Conservation (phyloP, 2,888 invertebrate genomes). For the Hipparchia semele region DNA sequence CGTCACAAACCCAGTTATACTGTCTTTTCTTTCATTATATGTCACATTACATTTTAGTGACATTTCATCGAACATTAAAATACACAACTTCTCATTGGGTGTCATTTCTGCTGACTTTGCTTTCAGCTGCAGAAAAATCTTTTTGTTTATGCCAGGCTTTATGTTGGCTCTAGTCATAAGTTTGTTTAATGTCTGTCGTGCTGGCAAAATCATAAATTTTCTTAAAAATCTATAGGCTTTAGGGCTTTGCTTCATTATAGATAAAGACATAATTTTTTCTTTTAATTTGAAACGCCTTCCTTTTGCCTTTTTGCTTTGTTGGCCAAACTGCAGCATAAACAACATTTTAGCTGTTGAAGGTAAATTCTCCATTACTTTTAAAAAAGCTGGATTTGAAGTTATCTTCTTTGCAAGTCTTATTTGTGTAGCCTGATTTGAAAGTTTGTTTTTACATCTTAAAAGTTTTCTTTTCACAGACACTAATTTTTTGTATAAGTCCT, state of each 20-base stretch:
- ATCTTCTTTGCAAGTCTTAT: background rate
- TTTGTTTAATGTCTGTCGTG: background rate
- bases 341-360: background rate
- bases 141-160: background rate
- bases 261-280: background rate
- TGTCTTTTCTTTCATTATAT: background rate
- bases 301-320: background rate
- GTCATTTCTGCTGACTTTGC: background rate
- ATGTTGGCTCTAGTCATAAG: background rate
- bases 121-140: background rate
- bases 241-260: background rate
- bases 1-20: background rate
- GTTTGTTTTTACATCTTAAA: background rate
- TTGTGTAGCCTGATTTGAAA: background rate
- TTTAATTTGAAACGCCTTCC: background rate
- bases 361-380: background rate
- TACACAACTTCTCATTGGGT: background rate
- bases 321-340: background rate
- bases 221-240: background rate
- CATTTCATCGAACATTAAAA: background rate
- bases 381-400: background rate
- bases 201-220: background rate
- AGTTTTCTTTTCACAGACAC: background rate
- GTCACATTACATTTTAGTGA: background rate
- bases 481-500: background rate